Base-by-base conservation (phyloP, 2,113 vertebrate genomes). In the Corythoichthys haematopterus region DNA sequence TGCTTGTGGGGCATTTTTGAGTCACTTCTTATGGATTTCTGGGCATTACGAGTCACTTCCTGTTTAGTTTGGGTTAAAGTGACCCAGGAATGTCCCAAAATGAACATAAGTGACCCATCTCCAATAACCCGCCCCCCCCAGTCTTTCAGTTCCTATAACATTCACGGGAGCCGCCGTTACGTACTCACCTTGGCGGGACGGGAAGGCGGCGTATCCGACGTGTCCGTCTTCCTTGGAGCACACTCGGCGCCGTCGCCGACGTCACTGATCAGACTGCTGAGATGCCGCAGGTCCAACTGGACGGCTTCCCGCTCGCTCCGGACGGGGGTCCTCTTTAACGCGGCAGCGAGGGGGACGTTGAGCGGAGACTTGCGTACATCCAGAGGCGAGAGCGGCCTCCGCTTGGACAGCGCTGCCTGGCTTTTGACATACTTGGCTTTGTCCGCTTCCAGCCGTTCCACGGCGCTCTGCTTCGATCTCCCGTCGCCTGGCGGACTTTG, bases 361-460 rank as follows among this genome's bases (percentile, higher is more conserved):
- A 87, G 77, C 60, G 88, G 87, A 16, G 90, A 89, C 73, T 87
- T 91, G 40, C 80, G 82, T 56, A 85, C 57, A 4, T 92, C 75
- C 0, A 64, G 65, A 0, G 89, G 84, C 58, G 76, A 79, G 60
- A 93, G 82, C 0, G 94, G 94, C 81, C 91, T 93, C 79, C 93
- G 93, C 75, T 85, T 92, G 43, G 91, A 91, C 2, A 90, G 91
- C 69, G 88, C 94, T 12, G 92, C 92, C 47, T 86, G 93, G 82
- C 93, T 98, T 87, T 98, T 98, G 65, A 98, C 95, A 0, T 98
- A 99, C 76, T 98, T 98, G 33, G 92, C 91, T 77, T 95, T 96
- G 89, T 96, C 94, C 0, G 95, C 95, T 65, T 95, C 95, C 85
- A 96, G 85, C 55, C 94, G 84, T 70, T 96, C 95, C 75, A 95